Evolutionary conservation across 2,113 vertebrate species (phyloP), one percentile per base, ranked within the genome.

Genomic region (Manacus vitellinus): DNA sequence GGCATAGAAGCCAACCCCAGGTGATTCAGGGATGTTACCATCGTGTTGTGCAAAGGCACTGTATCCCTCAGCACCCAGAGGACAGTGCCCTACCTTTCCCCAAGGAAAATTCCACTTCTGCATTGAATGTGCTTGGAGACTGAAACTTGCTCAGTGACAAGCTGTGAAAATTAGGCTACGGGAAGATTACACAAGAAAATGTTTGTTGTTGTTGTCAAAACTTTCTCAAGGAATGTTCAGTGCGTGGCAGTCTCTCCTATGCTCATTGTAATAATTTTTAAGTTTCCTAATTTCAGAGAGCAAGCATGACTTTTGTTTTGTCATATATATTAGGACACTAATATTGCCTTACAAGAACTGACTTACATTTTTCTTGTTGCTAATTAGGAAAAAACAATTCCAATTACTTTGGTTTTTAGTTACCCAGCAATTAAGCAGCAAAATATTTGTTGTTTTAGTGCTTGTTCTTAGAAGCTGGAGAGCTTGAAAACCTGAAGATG

Each of bases 321-420:
- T 65, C 31, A 30, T 23, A 10, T 37, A 10, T 49, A 41, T 39
- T 52, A 94, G 66, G 52, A 51, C 30, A 27, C 24, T 79, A 72
- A 46, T 39, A 23, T 41, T 95, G 56, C 28, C 24, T 87, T 82
- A 43, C 20, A 54, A 55, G 24, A 52, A 58, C 39, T 41, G 39
- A 41, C 23, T 21, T 76, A 27, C 52, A 3, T 88, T 91, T 73
- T 84, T 91, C 39, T 87, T 74, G 25, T 78, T 92, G 37, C 79
- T 94, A 95, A 95, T 87, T 62, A 77, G 66, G 73, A 58, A 63
- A 84, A 92, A 91, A 51, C 23, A 85, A 62, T 55, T 80, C 39
- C 19, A 77, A 43, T 71, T 80, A 59, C 46, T 97, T 51, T 68
- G 7, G 6, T 20, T 66, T 82, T 44, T 17, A 85, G 52, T 62